Evolutionary conservation across 2,113 vertebrate species (phyloP).

Genomic region (Sebastes schlegelii): DNA sequence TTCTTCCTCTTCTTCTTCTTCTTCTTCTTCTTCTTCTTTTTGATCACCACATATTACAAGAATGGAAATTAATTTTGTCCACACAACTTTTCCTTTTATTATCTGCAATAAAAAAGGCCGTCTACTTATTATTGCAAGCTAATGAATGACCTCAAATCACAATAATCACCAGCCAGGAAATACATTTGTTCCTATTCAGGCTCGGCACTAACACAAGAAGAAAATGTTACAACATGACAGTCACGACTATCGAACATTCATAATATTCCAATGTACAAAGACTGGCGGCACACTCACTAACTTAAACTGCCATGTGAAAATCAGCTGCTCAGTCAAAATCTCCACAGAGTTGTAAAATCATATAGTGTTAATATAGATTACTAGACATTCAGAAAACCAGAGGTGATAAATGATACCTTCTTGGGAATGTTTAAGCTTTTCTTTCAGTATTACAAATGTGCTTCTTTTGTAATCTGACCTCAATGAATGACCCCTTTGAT

Average conservation of each 20-base stretch:
- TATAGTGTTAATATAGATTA: too few relatives aligned
- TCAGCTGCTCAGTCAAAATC: background rate
- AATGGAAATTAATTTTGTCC: background rate
- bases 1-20: background rate
- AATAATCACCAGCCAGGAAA: background rate
- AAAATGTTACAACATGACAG: background rate
- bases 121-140: background rate
- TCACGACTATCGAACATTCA: background rate
- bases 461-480: background rate
- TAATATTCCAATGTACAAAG: background rate
- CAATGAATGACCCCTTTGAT: background rate
- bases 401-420: background rate
- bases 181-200: background rate
- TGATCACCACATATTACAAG: background rate
- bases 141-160: conserved; percentile 1
- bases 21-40: background rate
- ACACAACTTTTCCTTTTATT: background rate
- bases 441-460: background rate
- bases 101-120: background rate
- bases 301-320: background rate
- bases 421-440: background rate
- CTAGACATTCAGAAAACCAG: background rate
- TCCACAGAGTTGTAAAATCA: background rate
- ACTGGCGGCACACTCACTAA: background rate
- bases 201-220: background rate